Conservation (phyloP, 1,140 invertebrate genomes). For the Magallana angulata region DNA sequence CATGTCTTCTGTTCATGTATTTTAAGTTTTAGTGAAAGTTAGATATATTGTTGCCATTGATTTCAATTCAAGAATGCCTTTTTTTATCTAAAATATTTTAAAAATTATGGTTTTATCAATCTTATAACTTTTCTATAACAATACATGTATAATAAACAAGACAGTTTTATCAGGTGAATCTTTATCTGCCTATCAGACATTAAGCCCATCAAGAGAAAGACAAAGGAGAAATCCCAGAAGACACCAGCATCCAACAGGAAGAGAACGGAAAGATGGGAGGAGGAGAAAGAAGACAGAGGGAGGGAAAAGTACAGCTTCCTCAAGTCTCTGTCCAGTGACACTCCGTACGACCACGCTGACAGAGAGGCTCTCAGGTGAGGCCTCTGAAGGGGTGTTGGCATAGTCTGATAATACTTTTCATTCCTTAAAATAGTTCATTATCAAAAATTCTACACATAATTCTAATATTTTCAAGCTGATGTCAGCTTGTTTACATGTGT, state of each 20-base stretch:
- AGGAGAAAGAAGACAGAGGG: not conserved
- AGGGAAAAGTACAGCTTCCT: slow-evolving; percentile 57
- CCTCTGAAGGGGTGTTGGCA: not conserved
- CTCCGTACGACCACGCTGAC: slow-evolving; percentile 54
- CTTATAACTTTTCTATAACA: too few relatives aligned
- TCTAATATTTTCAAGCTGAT: too few relatives aligned
- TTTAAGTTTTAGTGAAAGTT: not conserved
- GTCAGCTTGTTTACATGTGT: too few relatives aligned
- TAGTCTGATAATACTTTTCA: too few relatives aligned
- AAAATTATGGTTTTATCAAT: too few relatives aligned
- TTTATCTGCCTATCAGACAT: not conserved
- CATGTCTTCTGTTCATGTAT: not conserved
- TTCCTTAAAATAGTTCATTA: too few relatives aligned
- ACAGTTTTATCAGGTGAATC: too few relatives aligned
- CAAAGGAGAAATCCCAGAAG: not conserved
- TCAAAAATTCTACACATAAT: too few relatives aligned
- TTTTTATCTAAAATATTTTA: too few relatives aligned
- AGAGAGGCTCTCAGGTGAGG: slow-evolving; percentile 60
- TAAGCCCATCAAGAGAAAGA: slow-evolving; percentile 26
- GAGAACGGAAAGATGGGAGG: not conserved
- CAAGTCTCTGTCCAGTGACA: slow-evolving; percentile 53
- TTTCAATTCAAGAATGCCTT: too few relatives aligned
- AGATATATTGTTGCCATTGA: too few relatives aligned
- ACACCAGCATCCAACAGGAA: not conserved
- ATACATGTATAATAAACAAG: too few relatives aligned